phyloP scores from a whole-genome alignment of 1,140 invertebrate species.

The Belonocnema kinseyi region DNA sequence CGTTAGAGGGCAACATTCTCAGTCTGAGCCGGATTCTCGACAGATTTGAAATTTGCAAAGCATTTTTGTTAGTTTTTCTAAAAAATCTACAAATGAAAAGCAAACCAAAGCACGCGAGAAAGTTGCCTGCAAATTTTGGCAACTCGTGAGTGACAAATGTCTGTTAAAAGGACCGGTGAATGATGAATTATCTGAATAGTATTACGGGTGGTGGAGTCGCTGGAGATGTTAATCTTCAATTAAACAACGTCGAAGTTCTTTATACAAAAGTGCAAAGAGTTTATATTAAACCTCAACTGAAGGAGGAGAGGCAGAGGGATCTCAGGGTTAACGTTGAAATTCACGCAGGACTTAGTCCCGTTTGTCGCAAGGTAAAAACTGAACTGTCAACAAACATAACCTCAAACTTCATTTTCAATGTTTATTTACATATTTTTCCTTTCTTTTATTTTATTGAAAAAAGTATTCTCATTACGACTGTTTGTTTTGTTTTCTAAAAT shows the following conservation, averaged over 20 bases:
- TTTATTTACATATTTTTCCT: background rate
- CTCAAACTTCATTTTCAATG: background rate
- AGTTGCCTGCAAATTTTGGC: slow-evolving; percentile 24
- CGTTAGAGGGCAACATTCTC: slow-evolving; percentile 49
- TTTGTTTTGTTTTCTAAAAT: background rate
- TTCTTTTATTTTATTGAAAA: background rate
- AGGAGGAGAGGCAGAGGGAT: slow-evolving; percentile 72
- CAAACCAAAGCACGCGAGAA: slow-evolving; percentile 17
- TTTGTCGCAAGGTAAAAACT: slow-evolving; percentile 69
- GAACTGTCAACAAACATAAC: slow-evolving; percentile 4
- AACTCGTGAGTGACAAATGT: slow-evolving; percentile 39
- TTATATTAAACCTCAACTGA: slow-evolving; percentile 70
- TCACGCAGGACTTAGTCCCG: slow-evolving; percentile 70
- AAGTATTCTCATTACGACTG: background rate
- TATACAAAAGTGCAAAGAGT: slow-evolving; percentile 73
- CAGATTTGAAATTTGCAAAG: slow-evolving; percentile 44
- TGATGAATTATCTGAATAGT: slow-evolving; percentile 69
- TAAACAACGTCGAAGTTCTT: slow-evolving; percentile 72
- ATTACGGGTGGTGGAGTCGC: slow-evolving; percentile 48
- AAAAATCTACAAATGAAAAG: slow-evolving; percentile 54
- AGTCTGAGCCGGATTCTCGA: slow-evolving; percentile 32
- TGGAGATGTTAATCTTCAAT: slow-evolving; percentile 64
- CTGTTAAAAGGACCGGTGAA: slow-evolving; percentile 30
- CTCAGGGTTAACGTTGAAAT: slow-evolving; percentile 73
- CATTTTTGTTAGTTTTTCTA: slow-evolving; percentile 32